A percentile compares a stretch with the other conserved stretches of the same genome.
These are phyloP conservation scores for Varanus salvator DNA, from an alignment of 2,113 vertebrate species.

Conservation along the genomic window DNA sequence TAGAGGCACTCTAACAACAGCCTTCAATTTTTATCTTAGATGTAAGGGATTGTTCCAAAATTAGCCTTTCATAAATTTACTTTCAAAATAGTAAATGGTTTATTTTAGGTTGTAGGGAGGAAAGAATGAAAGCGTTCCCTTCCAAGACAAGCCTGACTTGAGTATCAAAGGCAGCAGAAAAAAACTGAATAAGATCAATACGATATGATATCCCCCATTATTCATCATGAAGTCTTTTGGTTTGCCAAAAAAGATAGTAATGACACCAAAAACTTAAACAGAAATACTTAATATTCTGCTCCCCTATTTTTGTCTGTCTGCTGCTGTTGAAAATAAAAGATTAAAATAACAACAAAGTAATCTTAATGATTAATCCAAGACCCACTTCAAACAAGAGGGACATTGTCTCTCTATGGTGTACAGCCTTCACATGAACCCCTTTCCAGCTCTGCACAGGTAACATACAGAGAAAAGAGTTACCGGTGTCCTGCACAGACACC, in stretches of 20 bases:
- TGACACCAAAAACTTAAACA: not conserved
- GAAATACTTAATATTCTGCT: too few relatives aligned
- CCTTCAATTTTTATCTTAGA: conserved; percentile 65
- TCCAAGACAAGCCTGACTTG: not conserved
- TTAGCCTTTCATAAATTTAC: conserved; percentile 45
- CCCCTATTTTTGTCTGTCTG: too few relatives aligned
- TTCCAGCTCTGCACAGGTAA: too few relatives aligned
- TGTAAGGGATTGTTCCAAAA: conserved; percentile 68
- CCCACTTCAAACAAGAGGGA: not conserved
- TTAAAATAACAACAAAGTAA: too few relatives aligned
- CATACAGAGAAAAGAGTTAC: not conserved
- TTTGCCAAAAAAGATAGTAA: not conserved
- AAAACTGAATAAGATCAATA: not conserved
- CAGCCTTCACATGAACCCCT: too few relatives aligned
- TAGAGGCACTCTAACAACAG: conserved; percentile 65
- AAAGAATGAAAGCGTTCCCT: not conserved
- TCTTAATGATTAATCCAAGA: not conserved
- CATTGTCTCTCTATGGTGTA: too few relatives aligned
- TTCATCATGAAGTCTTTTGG: not conserved
- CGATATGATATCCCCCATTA: not conserved
- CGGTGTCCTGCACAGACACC: not conserved
- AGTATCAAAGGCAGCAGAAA: not conserved
- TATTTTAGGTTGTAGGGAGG: not conserved
- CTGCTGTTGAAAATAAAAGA: too few relatives aligned
- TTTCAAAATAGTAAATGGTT: conserved; percentile 3